Conservation (phyloP, 2,797 vertebrate species). For the Anisognathus igniventris region DNA sequence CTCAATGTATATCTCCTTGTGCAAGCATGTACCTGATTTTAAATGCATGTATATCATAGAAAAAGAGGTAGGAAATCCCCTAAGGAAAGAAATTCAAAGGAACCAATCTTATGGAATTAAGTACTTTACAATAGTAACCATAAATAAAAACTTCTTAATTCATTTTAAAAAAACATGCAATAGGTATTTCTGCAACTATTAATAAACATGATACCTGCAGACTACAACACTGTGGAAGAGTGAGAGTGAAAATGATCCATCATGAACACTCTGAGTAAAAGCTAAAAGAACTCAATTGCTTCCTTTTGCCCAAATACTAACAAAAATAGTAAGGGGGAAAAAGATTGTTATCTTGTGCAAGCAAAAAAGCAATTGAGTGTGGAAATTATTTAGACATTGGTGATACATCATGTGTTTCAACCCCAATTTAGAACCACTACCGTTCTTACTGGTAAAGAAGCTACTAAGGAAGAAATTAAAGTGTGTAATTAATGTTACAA, state of each 20-base stretch:
- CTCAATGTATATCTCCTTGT: background rate
- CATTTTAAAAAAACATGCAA: accelerated
- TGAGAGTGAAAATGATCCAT: background rate
- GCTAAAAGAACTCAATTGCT: background rate
- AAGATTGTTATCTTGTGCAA: background rate
- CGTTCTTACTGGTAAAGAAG: conserved; percentile 8
- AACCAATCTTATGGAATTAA: background rate
- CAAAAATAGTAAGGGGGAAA: background rate
- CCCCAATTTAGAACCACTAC: background rate
- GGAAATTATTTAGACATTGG: background rate
- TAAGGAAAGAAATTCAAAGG: background rate
- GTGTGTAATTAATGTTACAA: conserved; percentile 73
- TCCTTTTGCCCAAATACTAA: background rate
- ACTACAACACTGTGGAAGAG: background rate
- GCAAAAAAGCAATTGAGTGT: background rate
- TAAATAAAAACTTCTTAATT: background rate
- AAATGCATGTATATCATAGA: accelerated
- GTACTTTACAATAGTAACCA: background rate
- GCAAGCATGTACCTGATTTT: background rate
- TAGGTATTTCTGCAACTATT: background rate
- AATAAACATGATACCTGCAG: background rate
- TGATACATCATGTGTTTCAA: background rate
- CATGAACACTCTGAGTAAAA: background rate
- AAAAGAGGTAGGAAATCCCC: background rate
- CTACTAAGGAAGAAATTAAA: conserved; percentile 37